phyloP scores from a whole-genome alignment of 2,797 vertebrate species.

The Adrianichthys oophorus region DNA sequence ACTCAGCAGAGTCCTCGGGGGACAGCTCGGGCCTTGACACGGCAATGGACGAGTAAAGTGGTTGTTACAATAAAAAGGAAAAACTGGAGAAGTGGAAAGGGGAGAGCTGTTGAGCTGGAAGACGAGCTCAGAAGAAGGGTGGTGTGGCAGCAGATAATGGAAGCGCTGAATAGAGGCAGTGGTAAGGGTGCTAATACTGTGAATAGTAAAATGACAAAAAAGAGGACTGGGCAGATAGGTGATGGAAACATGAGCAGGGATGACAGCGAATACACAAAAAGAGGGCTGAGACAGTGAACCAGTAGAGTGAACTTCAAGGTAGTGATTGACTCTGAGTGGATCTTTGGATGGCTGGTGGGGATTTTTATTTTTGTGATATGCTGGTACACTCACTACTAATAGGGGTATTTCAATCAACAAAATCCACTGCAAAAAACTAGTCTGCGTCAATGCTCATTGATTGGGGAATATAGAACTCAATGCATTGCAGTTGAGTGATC shows the following conservation, averaged over 20 bases:
- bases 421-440: no score
- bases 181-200: slow-evolving; percentile 7
- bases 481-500: no score
- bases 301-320: slow-evolving; percentile 9
- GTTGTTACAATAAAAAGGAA: slow-evolving; percentile 35
- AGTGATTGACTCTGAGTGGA: slow-evolving; percentile 24
- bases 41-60: slow-evolving; percentile 41
- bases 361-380: slow-evolving; percentile 54
- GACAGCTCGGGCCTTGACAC: slow-evolving; percentile 52
- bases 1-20: slow-evolving; percentile 40
- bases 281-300: slow-evolving; percentile 1
- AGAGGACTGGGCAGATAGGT: not conserved
- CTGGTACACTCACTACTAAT: slow-evolving; percentile 31
- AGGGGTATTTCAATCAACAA: no score
- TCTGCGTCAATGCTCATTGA: no score
- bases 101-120: slow-evolving; percentile 25
- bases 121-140: slow-evolving; percentile 3
- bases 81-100: slow-evolving; percentile 1
- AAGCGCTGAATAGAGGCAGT: slow-evolving; percentile 13
- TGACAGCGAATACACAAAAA: slow-evolving; percentile 7
- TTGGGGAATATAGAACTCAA: no score
- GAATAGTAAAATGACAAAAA: slow-evolving; percentile 1
- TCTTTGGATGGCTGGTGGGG: slow-evolving; percentile 35
- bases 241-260: not conserved
- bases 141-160: not conserved